These are phyloP conservation scores for Sebastes glaucus DNA, from an alignment of 2,797 vertebrate genomes.

Conservation along the genomic window DNA sequence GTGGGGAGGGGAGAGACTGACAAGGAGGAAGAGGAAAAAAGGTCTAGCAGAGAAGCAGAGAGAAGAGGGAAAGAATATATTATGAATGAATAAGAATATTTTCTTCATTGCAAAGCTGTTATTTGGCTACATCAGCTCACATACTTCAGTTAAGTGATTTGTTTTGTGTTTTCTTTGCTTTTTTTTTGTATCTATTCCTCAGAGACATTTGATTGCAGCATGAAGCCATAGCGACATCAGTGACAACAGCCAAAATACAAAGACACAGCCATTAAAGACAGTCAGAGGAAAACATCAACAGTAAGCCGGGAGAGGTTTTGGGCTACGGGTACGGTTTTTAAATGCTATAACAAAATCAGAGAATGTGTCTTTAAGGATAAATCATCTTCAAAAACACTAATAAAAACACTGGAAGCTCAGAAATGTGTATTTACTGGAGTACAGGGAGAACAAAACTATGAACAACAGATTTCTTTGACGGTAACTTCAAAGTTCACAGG, in stretches of 20 bases:
- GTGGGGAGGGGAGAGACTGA: neutral
- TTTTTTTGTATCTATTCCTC: neutral
- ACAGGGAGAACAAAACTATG: neutral
- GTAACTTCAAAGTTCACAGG: neutral
- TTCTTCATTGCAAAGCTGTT: neutral
- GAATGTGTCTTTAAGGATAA: neutral
- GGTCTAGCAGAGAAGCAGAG: neutral
- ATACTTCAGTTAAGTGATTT: neutral
- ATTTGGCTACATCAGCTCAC: neutral
- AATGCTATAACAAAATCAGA: neutral
- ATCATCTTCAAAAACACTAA: neutral
- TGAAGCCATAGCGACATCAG: neutral
- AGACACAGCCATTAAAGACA: neutral
- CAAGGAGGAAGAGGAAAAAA: neutral
- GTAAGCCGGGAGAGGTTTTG: neutral
- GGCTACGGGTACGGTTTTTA: neutral
- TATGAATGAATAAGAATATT: neutral
- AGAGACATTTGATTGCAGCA: neutral
- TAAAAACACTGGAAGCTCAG: neutral
- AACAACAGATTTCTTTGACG: neutral
- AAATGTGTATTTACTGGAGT: neutral
- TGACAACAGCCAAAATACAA: neutral
- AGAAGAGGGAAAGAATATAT: neutral
- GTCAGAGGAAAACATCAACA: neutral
- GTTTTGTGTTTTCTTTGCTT: neutral